A percentile compares a stretch with the other conserved stretches of the same genome.
These are phyloP conservation scores for Agrochola circellaris DNA, from an alignment of 2,888 invertebrate species.

Conservation along the genomic window DNA sequence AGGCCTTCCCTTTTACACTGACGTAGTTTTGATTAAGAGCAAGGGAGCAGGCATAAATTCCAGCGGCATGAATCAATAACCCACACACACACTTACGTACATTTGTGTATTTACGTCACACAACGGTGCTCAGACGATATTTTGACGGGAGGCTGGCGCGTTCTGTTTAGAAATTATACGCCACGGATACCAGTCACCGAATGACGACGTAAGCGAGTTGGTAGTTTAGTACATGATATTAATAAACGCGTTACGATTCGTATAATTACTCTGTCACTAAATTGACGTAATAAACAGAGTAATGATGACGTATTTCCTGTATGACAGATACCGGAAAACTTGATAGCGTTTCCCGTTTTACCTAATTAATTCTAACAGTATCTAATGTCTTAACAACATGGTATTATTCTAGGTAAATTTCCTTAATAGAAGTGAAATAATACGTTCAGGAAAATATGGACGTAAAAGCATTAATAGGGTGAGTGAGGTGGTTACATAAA, in stretches of 20 bases:
- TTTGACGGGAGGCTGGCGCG: slow-evolving; percentile 85
- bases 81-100: slow-evolving; percentile 82
- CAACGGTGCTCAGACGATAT: slow-evolving; percentile 84
- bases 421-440: slow-evolving; percentile 50
- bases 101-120: slow-evolving; percentile 80
- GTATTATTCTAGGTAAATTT: slow-evolving; percentile 36
- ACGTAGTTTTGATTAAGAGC: slow-evolving; percentile 85
- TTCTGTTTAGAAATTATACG: slow-evolving; percentile 84
- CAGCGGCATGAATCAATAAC: slow-evolving; percentile 89
- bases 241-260: slow-evolving; percentile 30
- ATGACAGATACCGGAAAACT: background rate
- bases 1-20: slow-evolving; percentile 82
- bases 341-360: background rate
- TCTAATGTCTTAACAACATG: background rate
- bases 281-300: slow-evolving; percentile 11
- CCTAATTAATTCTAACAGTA: slow-evolving; percentile 15
- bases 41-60: slow-evolving; percentile 88
- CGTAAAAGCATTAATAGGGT: slow-evolving; percentile 40
- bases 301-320: slow-evolving; percentile 19
- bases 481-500: slow-evolving; percentile 57
- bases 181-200: slow-evolving; percentile 31
- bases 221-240: slow-evolving; percentile 37
- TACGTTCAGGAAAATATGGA: slow-evolving; percentile 44
- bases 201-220: slow-evolving; percentile 27
- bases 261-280: slow-evolving; percentile 36